phyloP scores from a whole-genome alignment of 2,888 invertebrate species.

The Coenonympha glycerion region DNA sequence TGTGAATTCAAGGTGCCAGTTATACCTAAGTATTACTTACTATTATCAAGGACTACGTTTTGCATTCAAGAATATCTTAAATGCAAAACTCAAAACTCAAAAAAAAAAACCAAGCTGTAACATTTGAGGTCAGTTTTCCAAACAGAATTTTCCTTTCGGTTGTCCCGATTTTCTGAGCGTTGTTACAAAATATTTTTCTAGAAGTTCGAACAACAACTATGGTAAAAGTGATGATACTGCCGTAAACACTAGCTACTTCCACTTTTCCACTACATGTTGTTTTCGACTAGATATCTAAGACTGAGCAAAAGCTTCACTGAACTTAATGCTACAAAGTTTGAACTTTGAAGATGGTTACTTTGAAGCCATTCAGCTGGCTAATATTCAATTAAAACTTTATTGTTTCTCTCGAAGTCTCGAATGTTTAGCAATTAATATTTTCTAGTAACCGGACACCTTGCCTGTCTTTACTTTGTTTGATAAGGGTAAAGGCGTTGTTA shows the following conservation, averaged over 20 bases:
- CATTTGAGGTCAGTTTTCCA: no score
- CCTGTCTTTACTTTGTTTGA: neutral
- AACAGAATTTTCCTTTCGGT: no score
- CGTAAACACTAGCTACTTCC: neutral
- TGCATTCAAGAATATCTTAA: conserved; percentile 11
- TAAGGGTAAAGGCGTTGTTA: no score
- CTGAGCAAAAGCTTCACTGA: no score
- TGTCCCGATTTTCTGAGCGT: no score
- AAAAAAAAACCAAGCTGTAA: no score
- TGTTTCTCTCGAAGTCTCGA: conserved; percentile 49
- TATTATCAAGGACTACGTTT: conserved; percentile 7
- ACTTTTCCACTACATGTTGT: conserved; percentile 5
- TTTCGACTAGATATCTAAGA: no score
- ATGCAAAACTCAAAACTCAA: no score
- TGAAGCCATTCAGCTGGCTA: conserved; percentile 54
- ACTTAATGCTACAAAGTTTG: conserved; percentile 7
- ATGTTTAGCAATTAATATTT: conserved; percentile 50
- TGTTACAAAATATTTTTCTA: neutral
- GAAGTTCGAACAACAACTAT: neutral
- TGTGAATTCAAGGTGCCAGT: conserved; percentile 29
- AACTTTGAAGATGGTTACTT: conserved; percentile 38
- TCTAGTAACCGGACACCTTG: conserved; percentile 38
- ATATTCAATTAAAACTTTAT: conserved; percentile 71
- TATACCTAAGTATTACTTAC: no score
- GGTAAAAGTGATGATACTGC: neutral